Evolutionary conservation across 2,113 vertebrate species (phyloP).

Genomic region (Menura novaehollandiae): DNA sequence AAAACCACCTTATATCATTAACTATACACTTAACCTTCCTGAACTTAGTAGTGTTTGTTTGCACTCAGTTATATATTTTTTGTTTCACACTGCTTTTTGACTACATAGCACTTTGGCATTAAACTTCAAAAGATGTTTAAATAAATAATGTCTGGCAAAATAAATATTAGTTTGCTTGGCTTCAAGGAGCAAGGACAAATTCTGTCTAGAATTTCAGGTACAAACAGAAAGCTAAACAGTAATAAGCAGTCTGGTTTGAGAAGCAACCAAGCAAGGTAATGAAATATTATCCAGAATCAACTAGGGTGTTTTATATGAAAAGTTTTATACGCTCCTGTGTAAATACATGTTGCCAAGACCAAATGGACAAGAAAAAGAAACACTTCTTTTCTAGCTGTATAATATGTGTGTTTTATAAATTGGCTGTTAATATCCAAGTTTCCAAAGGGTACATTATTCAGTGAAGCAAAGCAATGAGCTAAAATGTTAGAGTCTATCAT

Average conservation of each 20-base stretch:
- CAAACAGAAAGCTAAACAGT: not conserved
- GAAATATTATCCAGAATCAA: not conserved
- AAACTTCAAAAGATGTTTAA: not conserved
- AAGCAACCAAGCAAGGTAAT: not conserved
- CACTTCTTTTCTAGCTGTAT: conserved; percentile 62
- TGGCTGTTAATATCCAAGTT: conserved; percentile 45
- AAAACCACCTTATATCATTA: not conserved
- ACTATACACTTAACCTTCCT: not conserved
- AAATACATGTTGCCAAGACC: conserved; percentile 59
- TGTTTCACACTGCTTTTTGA: not conserved
- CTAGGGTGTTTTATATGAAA: conserved; percentile 23
- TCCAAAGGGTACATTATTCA: conserved; percentile 39
- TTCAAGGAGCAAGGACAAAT: not conserved
- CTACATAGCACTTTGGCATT: not conserved
- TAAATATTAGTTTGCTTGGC: not conserved
- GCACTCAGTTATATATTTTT: not conserved
- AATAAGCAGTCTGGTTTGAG: not conserved
- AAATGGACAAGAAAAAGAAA: conserved; percentile 66
- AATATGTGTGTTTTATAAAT: conserved; percentile 29
- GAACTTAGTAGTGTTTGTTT: not conserved
- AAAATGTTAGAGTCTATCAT: conserved; percentile 24
- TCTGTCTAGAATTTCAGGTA: not conserved
- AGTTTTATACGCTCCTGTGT: conserved; percentile 25
- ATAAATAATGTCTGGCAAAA: not conserved
- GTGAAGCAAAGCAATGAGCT: conserved; percentile 3